Evolutionary conservation across 2,888 invertebrate genomes (phyloP).

Genomic region (Caenorhabditis imperialis): DNA sequence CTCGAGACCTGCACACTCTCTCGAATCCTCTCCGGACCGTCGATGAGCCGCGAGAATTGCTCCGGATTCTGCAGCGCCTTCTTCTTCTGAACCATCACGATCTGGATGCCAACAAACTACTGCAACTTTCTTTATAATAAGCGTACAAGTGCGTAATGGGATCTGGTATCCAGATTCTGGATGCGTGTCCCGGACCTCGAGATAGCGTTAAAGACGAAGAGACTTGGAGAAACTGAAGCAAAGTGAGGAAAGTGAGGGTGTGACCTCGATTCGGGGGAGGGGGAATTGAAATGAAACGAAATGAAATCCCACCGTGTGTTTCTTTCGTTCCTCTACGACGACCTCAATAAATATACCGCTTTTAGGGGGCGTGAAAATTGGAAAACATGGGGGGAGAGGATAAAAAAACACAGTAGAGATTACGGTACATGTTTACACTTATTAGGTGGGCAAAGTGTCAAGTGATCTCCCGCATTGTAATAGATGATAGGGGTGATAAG

Average conservation of each 20-base stretch:
- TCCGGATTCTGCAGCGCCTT: conserved; percentile 51
- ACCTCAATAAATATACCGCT: conserved; percentile 8
- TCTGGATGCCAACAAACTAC: not conserved
- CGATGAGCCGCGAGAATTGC: conserved; percentile 61
- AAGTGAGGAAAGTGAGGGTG: conserved; percentile 32
- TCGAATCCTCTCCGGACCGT: conserved; percentile 68
- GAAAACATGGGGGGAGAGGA: not conserved
- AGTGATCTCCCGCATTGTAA: too few species aligned
- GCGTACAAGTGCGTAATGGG: too few species aligned
- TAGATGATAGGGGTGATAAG: too few species aligned
- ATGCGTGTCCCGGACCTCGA: not conserved
- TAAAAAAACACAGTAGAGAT: conserved; percentile 2
- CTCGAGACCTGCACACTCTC: conserved; percentile 64
- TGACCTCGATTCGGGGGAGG: conserved; percentile 36
- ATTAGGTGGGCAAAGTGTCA: too few species aligned
- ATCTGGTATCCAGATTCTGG: not conserved
- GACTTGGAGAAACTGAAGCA: conserved; percentile 1
- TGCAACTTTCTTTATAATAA: too few species aligned
- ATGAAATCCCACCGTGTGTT: not conserved
- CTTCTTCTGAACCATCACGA: conserved; percentile 25
- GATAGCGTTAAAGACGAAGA: not conserved
- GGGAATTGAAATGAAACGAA: too few species aligned
- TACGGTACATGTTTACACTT: conserved; percentile 3
- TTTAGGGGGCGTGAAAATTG: conserved; percentile 1
- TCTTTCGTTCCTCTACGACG: not conserved